Conservation (phyloP, 2,797 vertebrate genomes). For the Tokudaia muenninki region DNA sequence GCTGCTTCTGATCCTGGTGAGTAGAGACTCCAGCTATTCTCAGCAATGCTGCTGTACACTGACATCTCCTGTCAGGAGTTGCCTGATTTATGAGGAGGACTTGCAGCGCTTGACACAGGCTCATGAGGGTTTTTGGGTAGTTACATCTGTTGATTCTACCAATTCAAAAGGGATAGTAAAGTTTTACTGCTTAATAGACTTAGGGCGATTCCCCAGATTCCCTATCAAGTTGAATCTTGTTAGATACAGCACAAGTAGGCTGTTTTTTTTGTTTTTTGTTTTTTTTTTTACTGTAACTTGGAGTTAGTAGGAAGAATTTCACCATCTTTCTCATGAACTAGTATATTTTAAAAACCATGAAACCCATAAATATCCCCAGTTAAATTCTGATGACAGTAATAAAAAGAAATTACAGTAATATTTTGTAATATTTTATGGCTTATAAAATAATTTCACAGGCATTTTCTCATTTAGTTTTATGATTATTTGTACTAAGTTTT, state of each 20-base stretch:
- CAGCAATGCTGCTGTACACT: background rate
- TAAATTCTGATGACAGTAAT: constrained; percentile 65
- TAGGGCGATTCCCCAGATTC: constrained; percentile 73
- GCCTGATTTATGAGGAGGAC: constrained; percentile 69
- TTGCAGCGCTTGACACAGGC: constrained; percentile 34
- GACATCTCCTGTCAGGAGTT: constrained; percentile 42
- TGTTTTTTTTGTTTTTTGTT: background rate
- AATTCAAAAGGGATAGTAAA: constrained; percentile 64
- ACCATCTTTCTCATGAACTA: constrained; percentile 62
- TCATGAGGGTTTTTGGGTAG: constrained; percentile 35
- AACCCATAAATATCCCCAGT: constrained; percentile 54
- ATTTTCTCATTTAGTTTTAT: constrained; percentile 65
- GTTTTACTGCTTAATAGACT: constrained; percentile 73
- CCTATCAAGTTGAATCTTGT: constrained; percentile 77
- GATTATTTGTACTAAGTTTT: constrained; percentile 61
- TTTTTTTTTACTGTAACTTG: constrained; percentile 36
- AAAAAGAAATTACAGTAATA: constrained; percentile 57
- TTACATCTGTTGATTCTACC: constrained; percentile 53
- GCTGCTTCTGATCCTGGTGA: background rate
- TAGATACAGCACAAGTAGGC: constrained; percentile 12
- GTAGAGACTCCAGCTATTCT: constrained; percentile 50
- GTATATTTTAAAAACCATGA: constrained; percentile 62
- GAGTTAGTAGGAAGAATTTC: constrained; percentile 59
- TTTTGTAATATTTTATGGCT: constrained; percentile 55
- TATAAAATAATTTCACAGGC: constrained; percentile 57